Percentiles rank a stretch among this genome's conserved stretches.
Conservation (phyloP, 2,888 invertebrate genomes). For the Apamea sordens region DNA sequence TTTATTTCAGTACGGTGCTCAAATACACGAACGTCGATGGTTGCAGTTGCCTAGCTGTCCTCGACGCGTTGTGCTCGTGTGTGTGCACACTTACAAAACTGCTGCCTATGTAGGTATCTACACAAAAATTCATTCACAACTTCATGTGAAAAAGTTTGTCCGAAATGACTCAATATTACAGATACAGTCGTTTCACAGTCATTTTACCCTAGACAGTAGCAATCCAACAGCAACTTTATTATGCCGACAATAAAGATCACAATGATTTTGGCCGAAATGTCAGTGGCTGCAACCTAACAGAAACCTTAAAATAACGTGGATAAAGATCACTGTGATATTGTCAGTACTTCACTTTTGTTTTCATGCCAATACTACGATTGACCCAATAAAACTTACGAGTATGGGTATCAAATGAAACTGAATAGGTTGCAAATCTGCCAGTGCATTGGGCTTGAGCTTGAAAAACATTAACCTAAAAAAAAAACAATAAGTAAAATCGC, state of each 20-base stretch:
- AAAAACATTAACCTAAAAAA: background rate
- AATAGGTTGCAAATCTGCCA: background rate
- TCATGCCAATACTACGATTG: background rate
- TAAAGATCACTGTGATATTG: background rate
- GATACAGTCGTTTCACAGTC: background rate
- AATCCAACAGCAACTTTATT: background rate
- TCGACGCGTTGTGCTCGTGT: too few species aligned
- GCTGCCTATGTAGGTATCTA: too few species aligned
- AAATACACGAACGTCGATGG: too few species aligned
- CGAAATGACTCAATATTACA: background rate
- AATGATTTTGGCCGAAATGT: background rate
- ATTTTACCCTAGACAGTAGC: background rate
- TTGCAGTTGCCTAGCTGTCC: too few species aligned
- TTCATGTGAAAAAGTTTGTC: background rate
- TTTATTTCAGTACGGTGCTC: too few species aligned
- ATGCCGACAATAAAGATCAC: background rate
- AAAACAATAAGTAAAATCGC: background rate
- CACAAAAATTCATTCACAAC: background rate
- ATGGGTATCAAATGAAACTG: background rate
- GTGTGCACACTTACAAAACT: too few species aligned
- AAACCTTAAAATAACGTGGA: background rate
- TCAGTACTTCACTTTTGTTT: background rate
- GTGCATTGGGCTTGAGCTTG: background rate
- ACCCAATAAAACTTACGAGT: conserved; percentile 13
- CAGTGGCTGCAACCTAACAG: background rate